Base-by-base conservation (phyloP, 1,140 invertebrate genomes). In the Musca vetustissima region DNA sequence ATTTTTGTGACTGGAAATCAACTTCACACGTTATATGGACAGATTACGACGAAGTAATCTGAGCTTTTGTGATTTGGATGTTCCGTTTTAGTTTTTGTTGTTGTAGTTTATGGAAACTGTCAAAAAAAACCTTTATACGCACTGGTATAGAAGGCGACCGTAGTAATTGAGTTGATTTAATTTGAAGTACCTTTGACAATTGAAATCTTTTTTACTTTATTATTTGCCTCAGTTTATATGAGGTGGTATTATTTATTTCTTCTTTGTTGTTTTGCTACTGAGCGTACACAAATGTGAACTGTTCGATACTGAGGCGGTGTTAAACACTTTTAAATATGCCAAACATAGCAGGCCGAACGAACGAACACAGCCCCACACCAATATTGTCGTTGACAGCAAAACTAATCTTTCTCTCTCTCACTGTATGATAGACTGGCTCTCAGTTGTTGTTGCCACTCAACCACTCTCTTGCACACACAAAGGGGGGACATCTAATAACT, bases 141-240 rank as follows among this genome's bases (percentile, higher is more conserved):
- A 92, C 92, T 93, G 91, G 91, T 86, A 89, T 87, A 93, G 92
- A 93, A 93, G 91, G 90, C 87, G 86, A 84, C 48, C 25, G 49
- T 32, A 21, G 11, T 53, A 43, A 61, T 61, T 6, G 28, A 19
- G 15, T 43, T 36, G 32, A 36, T 61, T 61, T 43, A 43, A 13
- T 36, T 36, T 55, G 52, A 24, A 8, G 22, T 24, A 24, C 14
- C 14, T 24, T 61, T 61, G 57, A 61, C 57, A 61, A 61, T 61
- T 61, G 57, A 61, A 61, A 61, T 61, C 57, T 61, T 57, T 57
- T 57, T 25, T 8, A 13, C 4, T 24, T 24, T 57, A 28, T n/a
- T n/a, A n/a, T n/a, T n/a, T 28, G 24, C 19, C 57, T 21, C 36
- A 8, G n/a, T 61, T 4, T 28, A 28, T 28, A 59, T 28, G 32